Evolutionary conservation across 2,113 vertebrate genomes (phyloP).

Genomic region (Pangasianodon gigas): DNA sequence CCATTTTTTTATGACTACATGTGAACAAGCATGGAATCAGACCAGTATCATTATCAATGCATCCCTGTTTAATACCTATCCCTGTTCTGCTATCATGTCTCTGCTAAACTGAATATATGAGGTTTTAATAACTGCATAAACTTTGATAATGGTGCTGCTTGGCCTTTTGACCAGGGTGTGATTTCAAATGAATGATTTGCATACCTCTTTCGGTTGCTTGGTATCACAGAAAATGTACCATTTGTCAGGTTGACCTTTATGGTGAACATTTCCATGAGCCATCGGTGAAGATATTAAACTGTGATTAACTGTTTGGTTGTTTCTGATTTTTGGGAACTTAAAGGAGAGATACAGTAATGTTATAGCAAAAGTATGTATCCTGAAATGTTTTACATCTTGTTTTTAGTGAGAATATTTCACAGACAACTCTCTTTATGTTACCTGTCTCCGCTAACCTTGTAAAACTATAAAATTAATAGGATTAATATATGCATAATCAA

Average conservation of each 20-base stretch:
- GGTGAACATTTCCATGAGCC: neutral
- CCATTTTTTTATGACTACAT: neutral
- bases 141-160: constrained; percentile 53
- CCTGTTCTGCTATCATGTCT: constrained; percentile 52
- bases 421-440: neutral
- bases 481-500: neutral
- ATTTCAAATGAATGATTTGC: constrained; percentile 54
- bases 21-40: neutral
- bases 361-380: neutral
- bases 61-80: neutral
- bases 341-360: neutral
- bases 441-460: neutral
- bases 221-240: neutral
- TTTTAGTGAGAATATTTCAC: neutral
- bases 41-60: neutral
- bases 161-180: constrained; percentile 11
- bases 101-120: constrained; percentile 65
- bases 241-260: constrained; percentile 9
- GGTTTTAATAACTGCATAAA: constrained; percentile 66
- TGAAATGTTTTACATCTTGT: neutral
- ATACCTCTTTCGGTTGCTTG: constrained; percentile 12
- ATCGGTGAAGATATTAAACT: neutral
- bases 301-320: neutral
- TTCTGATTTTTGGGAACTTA: neutral
- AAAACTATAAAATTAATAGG: neutral